Percentiles rank a stretch among this genome's conserved stretches.
Evolutionary conservation across 2,113 vertebrate genomes (phyloP).

Genomic region (Malurus cyaneus): DNA sequence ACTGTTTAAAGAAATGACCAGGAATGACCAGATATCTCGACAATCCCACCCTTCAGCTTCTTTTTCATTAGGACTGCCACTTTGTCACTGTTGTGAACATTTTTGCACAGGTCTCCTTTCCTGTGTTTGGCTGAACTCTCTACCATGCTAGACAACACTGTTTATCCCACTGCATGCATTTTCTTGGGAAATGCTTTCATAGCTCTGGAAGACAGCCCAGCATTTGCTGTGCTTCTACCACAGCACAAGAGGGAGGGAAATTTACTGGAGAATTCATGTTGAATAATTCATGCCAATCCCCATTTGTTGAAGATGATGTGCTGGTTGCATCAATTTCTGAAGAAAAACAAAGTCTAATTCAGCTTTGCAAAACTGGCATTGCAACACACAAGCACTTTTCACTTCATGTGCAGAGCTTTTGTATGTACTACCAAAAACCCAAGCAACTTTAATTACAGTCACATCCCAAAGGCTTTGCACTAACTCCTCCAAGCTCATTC

Average conservation of each 20-base stretch:
- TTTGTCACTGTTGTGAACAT: background rate
- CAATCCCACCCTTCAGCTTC: background rate
- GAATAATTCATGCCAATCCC: conserved; percentile 10
- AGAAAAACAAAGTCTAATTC: background rate
- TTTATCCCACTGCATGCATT: background rate
- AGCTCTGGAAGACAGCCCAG: conserved; percentile 19
- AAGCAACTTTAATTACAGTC: background rate
- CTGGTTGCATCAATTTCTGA: background rate
- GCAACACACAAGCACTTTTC: accelerated
- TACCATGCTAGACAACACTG: background rate
- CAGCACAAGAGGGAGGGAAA: background rate
- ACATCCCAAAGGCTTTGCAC: background rate
- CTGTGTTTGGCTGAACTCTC: background rate
- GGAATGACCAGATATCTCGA: background rate
- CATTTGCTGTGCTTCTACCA: conserved; percentile 3
- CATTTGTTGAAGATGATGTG: background rate
- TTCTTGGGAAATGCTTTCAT: background rate
- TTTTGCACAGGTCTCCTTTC: background rate
- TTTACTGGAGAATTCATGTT: background rate
- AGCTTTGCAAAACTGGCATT: background rate
- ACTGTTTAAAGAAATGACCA: background rate
- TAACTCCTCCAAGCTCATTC: background rate
- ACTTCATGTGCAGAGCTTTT: background rate
- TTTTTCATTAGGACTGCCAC: background rate
- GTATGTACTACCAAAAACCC: background rate